A percentile compares a stretch with the other conserved stretches of the same genome.
Conservation (phyloP, 2,113 vertebrate genomes). For the Engystomops pustulosus region DNA sequence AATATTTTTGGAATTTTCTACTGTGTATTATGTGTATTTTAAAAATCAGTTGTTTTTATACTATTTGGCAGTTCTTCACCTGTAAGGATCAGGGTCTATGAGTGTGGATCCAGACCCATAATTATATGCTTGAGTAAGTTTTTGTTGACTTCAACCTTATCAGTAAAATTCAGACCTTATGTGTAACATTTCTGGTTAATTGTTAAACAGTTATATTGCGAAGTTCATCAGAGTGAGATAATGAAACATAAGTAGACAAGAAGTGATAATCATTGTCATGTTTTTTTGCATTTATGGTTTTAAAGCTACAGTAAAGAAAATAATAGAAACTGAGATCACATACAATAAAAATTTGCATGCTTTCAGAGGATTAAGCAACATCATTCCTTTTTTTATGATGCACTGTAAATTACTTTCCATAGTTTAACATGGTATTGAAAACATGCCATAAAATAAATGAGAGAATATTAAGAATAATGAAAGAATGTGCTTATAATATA, state of each 20-base stretch:
- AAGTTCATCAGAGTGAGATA: background rate
- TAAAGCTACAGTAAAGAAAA: background rate
- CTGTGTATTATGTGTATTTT: too few species aligned
- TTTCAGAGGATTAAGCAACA: conserved; percentile 18
- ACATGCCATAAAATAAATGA: background rate
- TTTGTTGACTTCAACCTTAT: background rate
- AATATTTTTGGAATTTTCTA: too few species aligned
- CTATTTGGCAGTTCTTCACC: too few species aligned
- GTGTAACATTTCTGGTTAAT: background rate
- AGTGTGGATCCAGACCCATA: too few species aligned
- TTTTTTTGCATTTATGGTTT: background rate
- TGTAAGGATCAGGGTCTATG: too few species aligned
- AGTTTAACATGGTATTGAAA: background rate
- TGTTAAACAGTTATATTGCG: background rate
- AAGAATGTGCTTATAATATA: background rate
- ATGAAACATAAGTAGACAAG: background rate
- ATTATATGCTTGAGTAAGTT: too few species aligned
- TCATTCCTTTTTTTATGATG: conserved; percentile 3
- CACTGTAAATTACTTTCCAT: background rate
- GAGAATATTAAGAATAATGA: background rate
- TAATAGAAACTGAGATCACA: conserved; percentile 2
- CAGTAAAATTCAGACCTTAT: too few species aligned
- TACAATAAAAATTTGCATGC: conserved; percentile 6
- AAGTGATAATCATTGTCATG: background rate
- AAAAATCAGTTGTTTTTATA: too few species aligned